Conservation (phyloP, 2,888 invertebrate genomes). For the Galeopsomyia nigrocyanea region DNA sequence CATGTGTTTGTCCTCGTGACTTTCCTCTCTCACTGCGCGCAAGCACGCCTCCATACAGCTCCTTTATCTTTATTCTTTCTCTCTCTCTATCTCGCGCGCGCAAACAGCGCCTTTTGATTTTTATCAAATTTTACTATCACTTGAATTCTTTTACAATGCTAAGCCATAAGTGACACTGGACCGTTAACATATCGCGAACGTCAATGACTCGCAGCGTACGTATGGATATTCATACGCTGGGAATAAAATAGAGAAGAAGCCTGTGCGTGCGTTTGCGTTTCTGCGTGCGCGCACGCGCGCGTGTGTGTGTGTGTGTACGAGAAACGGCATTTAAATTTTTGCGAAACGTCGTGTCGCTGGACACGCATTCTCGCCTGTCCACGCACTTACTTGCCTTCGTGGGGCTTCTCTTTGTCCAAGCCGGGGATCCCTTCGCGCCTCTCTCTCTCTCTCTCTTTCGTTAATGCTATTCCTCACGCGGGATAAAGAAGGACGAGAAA, state of each 20-base stretch:
- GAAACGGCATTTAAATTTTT: not conserved
- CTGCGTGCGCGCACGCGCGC: no score
- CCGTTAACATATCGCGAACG: no score
- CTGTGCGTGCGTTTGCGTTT: no score
- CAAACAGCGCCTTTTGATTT: not conserved
- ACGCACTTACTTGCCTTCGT: constrained; percentile 29
- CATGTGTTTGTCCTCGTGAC: constrained; percentile 65
- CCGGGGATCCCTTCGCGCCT: constrained; percentile 39
- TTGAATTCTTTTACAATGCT: no score
- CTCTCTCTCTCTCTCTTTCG: constrained; percentile 37
- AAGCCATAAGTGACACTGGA: no score
- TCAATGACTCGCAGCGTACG: no score
- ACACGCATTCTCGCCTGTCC: constrained; percentile 46
- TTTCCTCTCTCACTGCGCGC: constrained; percentile 33
- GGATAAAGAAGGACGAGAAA: constrained; percentile 52
- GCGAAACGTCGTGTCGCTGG: not conserved
- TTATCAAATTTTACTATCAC: no score
- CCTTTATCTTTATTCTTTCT: constrained; percentile 31
- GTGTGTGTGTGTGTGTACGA: no score
- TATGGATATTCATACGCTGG: no score
- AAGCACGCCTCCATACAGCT: not conserved
- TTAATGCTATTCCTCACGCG: constrained; percentile 57
- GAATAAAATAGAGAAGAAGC: no score
- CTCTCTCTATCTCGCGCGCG: constrained; percentile 8
- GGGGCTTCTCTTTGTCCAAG: constrained; percentile 28